These are phyloP conservation scores for Nephrotoma appendiculata DNA, from an alignment of 2,888 invertebrate species.

Conservation along the genomic window DNA sequence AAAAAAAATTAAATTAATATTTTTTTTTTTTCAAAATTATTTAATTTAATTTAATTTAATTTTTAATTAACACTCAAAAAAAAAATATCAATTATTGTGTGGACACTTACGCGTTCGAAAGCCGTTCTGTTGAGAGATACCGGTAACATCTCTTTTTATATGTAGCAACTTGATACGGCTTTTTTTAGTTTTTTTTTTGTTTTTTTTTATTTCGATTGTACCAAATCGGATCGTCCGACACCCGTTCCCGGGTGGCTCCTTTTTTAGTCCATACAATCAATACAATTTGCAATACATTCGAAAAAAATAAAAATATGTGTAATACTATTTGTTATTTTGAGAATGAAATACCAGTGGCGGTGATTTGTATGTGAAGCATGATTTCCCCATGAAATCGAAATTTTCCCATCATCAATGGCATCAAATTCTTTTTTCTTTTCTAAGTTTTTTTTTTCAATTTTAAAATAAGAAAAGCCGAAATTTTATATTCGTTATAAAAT, in stretches of 20 bases:
- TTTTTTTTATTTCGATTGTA: constrained; percentile 15
- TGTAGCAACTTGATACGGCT: constrained; percentile 34
- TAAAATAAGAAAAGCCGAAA: neutral
- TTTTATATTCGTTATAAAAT: constrained; percentile 3
- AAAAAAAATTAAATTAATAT: neutral
- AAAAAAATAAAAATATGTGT: neutral
- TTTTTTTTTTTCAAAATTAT: neutral
- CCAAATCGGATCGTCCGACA: constrained; percentile 17
- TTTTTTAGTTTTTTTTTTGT: constrained; percentile 1
- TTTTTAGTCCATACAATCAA: constrained; percentile 23
- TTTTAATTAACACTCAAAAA: constrained; percentile 5
- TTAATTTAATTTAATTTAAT: constrained; percentile 4
- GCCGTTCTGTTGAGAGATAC: constrained; percentile 86
- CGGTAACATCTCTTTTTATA: constrained; percentile 39
- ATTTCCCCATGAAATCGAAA: neutral
- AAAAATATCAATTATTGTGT: constrained; percentile 14
- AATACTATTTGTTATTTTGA: neutral
- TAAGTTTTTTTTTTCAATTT: neutral
- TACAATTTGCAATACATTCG: constrained; percentile 5
- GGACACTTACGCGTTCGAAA: constrained; percentile 82
- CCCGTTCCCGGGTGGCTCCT: constrained; percentile 26
- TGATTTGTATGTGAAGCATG: neutral
- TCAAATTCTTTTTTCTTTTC: neutral
- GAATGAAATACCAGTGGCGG: neutral
- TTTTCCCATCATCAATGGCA: neutral